phyloP scores from a whole-genome alignment of 1,140 invertebrate genomes.

The Drosophila sulfurigaster region DNA sequence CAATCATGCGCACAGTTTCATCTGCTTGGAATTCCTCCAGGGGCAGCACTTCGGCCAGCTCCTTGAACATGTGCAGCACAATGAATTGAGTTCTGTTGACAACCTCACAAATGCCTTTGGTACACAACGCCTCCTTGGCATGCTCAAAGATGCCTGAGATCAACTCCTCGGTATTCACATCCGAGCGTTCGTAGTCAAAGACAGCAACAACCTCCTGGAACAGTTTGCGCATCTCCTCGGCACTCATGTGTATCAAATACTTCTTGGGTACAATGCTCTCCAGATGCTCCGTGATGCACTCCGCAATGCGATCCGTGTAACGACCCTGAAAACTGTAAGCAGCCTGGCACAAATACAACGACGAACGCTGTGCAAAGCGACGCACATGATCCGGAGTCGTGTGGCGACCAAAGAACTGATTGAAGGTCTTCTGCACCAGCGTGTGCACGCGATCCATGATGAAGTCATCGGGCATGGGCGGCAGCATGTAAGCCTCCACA shows the following conservation, averaged over 20 bases:
- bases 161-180: conserved; percentile 77
- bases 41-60: conserved; percentile 75
- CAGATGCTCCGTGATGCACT: conserved; percentile 74
- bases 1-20: conserved; percentile 62
- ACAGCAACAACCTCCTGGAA: conserved; percentile 74
- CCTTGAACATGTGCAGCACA: conserved; percentile 71
- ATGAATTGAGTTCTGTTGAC: conserved; percentile 74
- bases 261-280: conserved; percentile 77
- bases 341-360: conserved; percentile 74
- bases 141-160: conserved; percentile 77
- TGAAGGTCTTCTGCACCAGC: conserved; percentile 72
- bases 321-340: conserved; percentile 76
- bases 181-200: conserved; percentile 73
- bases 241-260: conserved; percentile 70
- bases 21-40: conserved; percentile 75
- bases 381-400: conserved; percentile 69
- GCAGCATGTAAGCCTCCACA: conserved; percentile 65
- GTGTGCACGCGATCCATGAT: conserved; percentile 74
- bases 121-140: conserved; percentile 64
- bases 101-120: conserved; percentile 27
- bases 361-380: conserved; percentile 62
- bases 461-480: conserved; percentile 74
- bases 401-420: conserved; percentile 62
- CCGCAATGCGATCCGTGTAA: conserved; percentile 71
- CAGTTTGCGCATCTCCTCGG: conserved; percentile 68